These are phyloP conservation scores for Andrena marginata DNA, from an alignment of 2,888 invertebrate genomes.

Conservation along the genomic window DNA sequence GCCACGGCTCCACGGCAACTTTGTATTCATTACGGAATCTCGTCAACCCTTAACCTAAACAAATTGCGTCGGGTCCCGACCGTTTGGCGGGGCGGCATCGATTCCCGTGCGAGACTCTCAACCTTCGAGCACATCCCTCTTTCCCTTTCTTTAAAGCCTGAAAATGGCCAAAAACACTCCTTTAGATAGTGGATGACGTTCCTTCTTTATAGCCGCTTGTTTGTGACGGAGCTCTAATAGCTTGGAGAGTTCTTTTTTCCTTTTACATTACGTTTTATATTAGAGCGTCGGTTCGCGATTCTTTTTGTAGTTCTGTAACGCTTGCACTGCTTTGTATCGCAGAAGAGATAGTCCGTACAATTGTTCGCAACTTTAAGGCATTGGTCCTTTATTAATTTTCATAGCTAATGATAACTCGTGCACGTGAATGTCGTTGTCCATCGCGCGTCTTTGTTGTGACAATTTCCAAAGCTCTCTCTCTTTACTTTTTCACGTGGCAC, in stretches of 20 bases:
- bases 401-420: not conserved
- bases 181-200: not conserved
- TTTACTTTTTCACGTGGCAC: not conserved
- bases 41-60: conserved; percentile 79
- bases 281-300: too few relatives aligned
- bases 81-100: conserved; percentile 40
- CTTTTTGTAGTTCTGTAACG: too few relatives aligned
- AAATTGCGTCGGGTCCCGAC: conserved; percentile 73
- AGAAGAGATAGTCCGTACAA: not conserved
- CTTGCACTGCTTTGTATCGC: too few relatives aligned
- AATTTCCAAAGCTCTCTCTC: not conserved
- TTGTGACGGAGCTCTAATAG: not conserved
- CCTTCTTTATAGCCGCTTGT: not conserved
- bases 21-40: conserved; percentile 80
- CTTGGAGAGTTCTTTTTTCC: too few relatives aligned
- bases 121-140: conserved; percentile 5
- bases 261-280: too few relatives aligned
- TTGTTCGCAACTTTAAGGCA: not conserved
- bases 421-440: not conserved
- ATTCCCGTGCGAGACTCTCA: conserved; percentile 8
- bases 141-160: conserved; percentile 22
- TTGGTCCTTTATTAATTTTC: not conserved
- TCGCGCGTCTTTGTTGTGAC: not conserved
- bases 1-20: conserved; percentile 62
- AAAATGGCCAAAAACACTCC: conserved; percentile 26